phyloP scores from a whole-genome alignment of 2,797 vertebrate genomes.

The Syncerus caffer region DNA sequence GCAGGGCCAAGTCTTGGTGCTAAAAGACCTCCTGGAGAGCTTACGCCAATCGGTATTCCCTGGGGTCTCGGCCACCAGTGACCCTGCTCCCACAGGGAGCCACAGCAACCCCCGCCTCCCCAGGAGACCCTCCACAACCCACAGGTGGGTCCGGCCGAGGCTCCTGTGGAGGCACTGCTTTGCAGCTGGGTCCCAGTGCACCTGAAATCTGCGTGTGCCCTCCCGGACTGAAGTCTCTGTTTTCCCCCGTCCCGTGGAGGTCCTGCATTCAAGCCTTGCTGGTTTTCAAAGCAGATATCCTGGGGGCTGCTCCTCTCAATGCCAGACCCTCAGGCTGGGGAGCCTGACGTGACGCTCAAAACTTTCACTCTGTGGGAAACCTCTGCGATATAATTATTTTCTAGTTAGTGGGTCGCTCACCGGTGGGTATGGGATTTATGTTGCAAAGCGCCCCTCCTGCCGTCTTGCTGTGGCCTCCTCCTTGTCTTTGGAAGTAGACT shows the following conservation, averaged over 20 bases:
- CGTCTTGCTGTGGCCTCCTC: fast-evolving
- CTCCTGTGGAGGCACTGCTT: neutral
- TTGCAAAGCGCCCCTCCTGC: neutral
- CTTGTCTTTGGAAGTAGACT: neutral
- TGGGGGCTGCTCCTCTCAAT: neutral
- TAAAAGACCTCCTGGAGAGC: neutral
- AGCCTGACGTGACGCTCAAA: neutral
- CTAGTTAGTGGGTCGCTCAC: neutral
- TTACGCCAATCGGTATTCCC: fast-evolving
- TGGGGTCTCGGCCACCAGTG: neutral
- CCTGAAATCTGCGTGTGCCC: neutral
- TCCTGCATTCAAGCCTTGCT: neutral
- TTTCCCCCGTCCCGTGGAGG: fast-evolving
- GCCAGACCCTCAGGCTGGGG: neutral
- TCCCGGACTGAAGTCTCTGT: neutral
- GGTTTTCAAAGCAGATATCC: neutral
- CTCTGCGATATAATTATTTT: neutral
- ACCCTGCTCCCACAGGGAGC: neutral
- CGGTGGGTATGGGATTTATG: neutral
- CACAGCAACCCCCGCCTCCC: neutral
- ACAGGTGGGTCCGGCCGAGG: neutral
- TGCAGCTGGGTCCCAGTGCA: neutral
- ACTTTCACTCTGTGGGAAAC: neutral
- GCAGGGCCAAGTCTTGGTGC: neutral
- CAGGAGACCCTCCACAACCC: neutral